Evolutionary conservation across 2,888 invertebrate genomes (phyloP).

Genomic region (Pemphredon lugubris): DNA sequence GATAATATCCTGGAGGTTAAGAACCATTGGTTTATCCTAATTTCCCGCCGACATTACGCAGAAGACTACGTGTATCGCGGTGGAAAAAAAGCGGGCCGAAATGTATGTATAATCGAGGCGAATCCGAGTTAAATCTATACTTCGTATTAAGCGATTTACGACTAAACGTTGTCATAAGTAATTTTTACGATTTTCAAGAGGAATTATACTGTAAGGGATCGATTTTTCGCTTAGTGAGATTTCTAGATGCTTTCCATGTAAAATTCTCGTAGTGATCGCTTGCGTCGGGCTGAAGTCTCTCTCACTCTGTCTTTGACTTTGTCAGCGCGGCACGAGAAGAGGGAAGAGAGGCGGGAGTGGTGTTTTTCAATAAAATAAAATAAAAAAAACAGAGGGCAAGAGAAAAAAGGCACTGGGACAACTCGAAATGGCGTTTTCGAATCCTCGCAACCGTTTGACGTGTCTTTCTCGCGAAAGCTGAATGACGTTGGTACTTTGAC

Average conservation of each 20-base stretch:
- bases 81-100: conserved; percentile 4
- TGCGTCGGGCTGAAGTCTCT: conserved; percentile 38
- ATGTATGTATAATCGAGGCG: conserved; percentile 8
- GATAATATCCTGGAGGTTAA: too few species aligned
- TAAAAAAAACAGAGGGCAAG: too few species aligned
- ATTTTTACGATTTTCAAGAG: conserved; percentile 75
- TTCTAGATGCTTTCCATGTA: conserved; percentile 71
- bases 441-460: too few species aligned
- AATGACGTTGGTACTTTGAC: too few species aligned
- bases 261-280: conserved; percentile 54
- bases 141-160: conserved; percentile 29
- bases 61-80: too few species aligned
- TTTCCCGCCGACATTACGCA: too few species aligned
- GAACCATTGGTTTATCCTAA: too few species aligned
- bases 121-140: conserved; percentile 28
- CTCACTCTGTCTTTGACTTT: conserved; percentile 2
- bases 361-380: too few species aligned
- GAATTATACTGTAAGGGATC: conserved; percentile 51
- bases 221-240: conserved; percentile 62
- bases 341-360: too few species aligned
- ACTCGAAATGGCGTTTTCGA: too few species aligned
- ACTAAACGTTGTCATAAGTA: conserved; percentile 58
- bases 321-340: not conserved
- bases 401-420: too few species aligned
- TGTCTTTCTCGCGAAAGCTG: too few species aligned